phyloP scores from a whole-genome alignment of 2,797 vertebrate species.

The Yasuhikotakia modesta region DNA sequence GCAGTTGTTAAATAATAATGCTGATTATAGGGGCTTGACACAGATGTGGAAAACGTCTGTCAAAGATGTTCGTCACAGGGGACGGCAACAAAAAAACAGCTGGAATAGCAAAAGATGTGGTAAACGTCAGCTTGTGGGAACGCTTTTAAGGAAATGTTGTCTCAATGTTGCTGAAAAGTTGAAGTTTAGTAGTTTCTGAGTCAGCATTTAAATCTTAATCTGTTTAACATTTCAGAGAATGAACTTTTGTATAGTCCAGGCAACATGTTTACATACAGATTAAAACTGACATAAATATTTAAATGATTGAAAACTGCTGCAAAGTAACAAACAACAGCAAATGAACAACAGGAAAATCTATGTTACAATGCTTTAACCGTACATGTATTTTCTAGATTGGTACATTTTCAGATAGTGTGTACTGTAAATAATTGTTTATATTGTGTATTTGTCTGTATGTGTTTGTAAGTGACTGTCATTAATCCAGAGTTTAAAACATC shows the following conservation, averaged over 20 bases:
- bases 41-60: constrained; percentile 92
- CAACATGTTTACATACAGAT: too few species aligned
- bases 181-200: constrained; percentile 55
- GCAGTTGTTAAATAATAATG: constrained; percentile 92
- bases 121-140: constrained; percentile 85
- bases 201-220: not conserved
- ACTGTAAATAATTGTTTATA: too few species aligned
- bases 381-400: too few species aligned
- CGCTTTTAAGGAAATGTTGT: constrained; percentile 87
- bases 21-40: constrained; percentile 95
- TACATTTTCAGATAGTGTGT: too few species aligned
- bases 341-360: too few species aligned
- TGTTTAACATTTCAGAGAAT: not conserved
- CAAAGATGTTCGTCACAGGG: constrained; percentile 89
- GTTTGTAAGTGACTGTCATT: too few species aligned
- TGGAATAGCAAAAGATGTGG: constrained; percentile 90
- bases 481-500: too few species aligned
- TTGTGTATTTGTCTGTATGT: too few species aligned
- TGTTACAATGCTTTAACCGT: too few species aligned
- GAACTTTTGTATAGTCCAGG: too few species aligned
- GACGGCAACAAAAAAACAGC: constrained; percentile 88
- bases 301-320: not conserved
- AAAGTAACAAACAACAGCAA: too few species aligned
- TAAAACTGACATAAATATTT: not conserved
- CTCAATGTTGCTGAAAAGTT: constrained; percentile 89